Evolutionary conservation across 2,113 vertebrate genomes (phyloP), one percentile per base, ranked within the genome.

Genomic region (Coregonus clupeaformis): DNA sequence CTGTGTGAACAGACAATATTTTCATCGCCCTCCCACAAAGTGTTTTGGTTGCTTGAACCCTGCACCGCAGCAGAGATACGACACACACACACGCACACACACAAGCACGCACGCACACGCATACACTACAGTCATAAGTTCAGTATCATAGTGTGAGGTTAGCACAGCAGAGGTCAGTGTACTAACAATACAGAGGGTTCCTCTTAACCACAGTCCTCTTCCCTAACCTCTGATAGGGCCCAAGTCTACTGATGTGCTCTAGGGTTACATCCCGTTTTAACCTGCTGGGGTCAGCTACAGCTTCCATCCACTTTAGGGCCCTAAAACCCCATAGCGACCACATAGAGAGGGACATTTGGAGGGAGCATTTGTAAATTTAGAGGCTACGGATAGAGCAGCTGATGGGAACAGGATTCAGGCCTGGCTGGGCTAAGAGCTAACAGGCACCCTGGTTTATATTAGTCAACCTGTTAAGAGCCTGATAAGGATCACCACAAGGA

Each of bases 401-500:
- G 57, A 52, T 4, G 57, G 57, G 6, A 22, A 65, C 63, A 77
- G 69, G 81, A 79, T 64, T 82, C 71, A 75, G 63, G 77, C 76
- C 77, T 70, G 74, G 52, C 77, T 81, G 77, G 73, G 66, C 64
- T 83, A n/a, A 80, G 57, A 60, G 57, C 57, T 60, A 20, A 59
- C 57, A 60, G 13, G 59, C 64, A 5, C 57, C 30, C 68, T 52
- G 64, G 64, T 82, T 77, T 16, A 16, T 67, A 80, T 64, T 63
- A 72, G 68, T 73, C 67, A 68, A 66, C n/a, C 68, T 71, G 57
- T 73, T 76, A 77, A 62, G n/a, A 59, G 63, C 20, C 76, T 75
- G 76, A 83, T 80, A 80, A 78, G 73, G 68, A 85, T 81, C 83
- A 52, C 49, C 77, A 77, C 80, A 71, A n/a, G 73, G 82, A 86